Evolutionary conservation across 2,888 invertebrate species (phyloP).

Genomic region (Monoplex corrugatus): DNA sequence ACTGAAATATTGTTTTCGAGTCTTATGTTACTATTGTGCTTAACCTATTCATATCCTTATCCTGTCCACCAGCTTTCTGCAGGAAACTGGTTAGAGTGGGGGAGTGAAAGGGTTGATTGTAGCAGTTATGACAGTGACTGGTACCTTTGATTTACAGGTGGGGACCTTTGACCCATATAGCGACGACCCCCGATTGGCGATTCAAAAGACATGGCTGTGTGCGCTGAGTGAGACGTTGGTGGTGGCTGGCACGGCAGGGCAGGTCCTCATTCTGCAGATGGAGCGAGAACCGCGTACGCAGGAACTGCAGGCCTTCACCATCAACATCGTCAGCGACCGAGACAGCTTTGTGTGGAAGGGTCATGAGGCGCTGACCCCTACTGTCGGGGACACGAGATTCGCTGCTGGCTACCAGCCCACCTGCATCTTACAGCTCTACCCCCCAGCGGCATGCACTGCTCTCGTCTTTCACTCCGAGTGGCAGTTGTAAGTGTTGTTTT

Average conservation of each 20-base stretch:
- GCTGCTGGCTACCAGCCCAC: slow-evolving; percentile 88
- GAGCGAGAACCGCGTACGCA: slow-evolving; percentile 76
- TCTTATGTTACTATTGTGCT: no score
- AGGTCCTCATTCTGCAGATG: slow-evolving; percentile 87
- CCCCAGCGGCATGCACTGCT: slow-evolving; percentile 96
- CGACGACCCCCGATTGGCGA: slow-evolving; percentile 94
- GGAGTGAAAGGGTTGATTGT: no score
- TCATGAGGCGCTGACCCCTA: slow-evolving; percentile 91
- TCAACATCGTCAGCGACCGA: slow-evolving; percentile 95
- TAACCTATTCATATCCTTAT: no score
- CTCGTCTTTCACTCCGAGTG: slow-evolving; percentile 94
- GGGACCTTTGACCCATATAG: slow-evolving; percentile 98
- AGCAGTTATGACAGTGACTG: no score
- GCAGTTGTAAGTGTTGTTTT: slow-evolving; percentile 86
- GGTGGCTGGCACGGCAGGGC: slow-evolving; percentile 97
- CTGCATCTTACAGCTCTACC: slow-evolving; percentile 92
- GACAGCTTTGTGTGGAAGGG: slow-evolving; percentile 99
- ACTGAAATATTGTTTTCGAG: no score
- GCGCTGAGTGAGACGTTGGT: slow-evolving; percentile 92
- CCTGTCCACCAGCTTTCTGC: no score
- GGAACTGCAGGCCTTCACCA: slow-evolving; percentile 79
- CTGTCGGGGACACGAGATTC: slow-evolving; percentile 83
- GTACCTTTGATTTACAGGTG: no score
- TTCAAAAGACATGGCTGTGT: slow-evolving; percentile 93
- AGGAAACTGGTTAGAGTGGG: no score